These are phyloP conservation scores for Pandemis heparana DNA, from an alignment of 2,888 invertebrate species.

Conservation along the genomic window DNA sequence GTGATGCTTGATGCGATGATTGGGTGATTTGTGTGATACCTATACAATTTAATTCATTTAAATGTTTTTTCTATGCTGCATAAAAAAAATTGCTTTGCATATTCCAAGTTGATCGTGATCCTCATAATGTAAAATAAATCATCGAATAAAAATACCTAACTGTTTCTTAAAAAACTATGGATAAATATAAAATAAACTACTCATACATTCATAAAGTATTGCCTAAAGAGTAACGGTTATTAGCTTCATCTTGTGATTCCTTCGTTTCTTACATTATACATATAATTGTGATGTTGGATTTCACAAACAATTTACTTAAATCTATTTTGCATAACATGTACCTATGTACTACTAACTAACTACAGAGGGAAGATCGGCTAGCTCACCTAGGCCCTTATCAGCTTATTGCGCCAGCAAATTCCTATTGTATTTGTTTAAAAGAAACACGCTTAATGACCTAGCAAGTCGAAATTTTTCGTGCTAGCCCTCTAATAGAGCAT, in stretches of 20 bases:
- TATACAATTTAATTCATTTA: too few relatives aligned
- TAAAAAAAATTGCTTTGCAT: too few relatives aligned
- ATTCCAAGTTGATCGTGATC: too few relatives aligned
- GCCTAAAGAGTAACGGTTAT: constrained; percentile 2
- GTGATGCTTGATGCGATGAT: background rate
- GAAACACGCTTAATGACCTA: background rate
- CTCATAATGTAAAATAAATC: too few relatives aligned
- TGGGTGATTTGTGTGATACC: background rate
- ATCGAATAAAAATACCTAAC: background rate
- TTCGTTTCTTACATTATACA: background rate
- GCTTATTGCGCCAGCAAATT: background rate
- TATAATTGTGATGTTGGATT: constrained; percentile 21
- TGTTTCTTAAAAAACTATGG: background rate
- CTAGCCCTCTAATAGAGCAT: background rate
- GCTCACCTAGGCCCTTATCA: background rate
- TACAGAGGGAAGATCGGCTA: background rate
- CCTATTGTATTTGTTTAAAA: background rate
- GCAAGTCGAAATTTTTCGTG: background rate
- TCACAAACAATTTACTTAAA: constrained; percentile 1
- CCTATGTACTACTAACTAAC: too few relatives aligned
- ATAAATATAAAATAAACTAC: background rate
- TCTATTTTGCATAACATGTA: background rate
- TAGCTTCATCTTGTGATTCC: constrained; percentile 5
- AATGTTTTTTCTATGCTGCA: too few relatives aligned
- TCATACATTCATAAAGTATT: background rate